A percentile compares a stretch with the other conserved stretches of the same genome.
These are phyloP conservation scores for Euthynnus affinis DNA, from an alignment of 2,797 vertebrate genomes.

Conservation along the genomic window DNA sequence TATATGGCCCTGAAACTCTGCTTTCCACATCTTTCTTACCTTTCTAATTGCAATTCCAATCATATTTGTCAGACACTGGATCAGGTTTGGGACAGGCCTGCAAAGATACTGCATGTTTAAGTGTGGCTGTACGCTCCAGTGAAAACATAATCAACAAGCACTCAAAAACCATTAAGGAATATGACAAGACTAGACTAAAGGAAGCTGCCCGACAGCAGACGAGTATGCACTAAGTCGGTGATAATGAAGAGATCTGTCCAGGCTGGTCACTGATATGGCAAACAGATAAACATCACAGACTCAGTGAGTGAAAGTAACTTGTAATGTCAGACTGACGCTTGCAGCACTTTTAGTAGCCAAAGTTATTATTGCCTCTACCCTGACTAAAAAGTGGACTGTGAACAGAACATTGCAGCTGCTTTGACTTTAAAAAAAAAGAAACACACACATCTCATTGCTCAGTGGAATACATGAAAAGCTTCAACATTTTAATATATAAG, in stretches of 20 bases:
- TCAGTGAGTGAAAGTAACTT: conserved; percentile 71
- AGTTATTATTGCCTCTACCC: conserved; percentile 46
- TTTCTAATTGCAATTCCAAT: conserved; percentile 46
- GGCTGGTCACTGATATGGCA: conserved; percentile 79
- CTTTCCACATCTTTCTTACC: conserved; percentile 32
- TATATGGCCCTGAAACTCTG: not conserved
- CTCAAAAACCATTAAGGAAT: conserved; percentile 63
- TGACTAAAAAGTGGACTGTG: conserved; percentile 16
- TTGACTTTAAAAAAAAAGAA: conserved; percentile 8
- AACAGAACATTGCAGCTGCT: conserved; percentile 4
- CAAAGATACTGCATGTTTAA: conserved; percentile 59
- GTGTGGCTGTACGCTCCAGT: conserved; percentile 37
- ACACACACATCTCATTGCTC: not conserved
- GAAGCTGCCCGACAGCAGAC: conserved; percentile 65
- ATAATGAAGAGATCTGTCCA: conserved; percentile 83
- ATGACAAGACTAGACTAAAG: conserved; percentile 57
- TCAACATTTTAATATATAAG: conserved; percentile 1
- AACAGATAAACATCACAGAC: conserved; percentile 82
- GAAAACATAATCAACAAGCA: conserved; percentile 65
- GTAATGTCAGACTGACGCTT: conserved; percentile 70
- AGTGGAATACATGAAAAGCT: not conserved
- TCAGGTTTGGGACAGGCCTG: conserved; percentile 61
- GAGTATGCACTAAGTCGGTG: conserved; percentile 71
- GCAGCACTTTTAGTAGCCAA: conserved; percentile 57
- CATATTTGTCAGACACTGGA: conserved; percentile 42